Conservation (phyloP, 2,888 invertebrate genomes). For the Cylloceria caligata region DNA sequence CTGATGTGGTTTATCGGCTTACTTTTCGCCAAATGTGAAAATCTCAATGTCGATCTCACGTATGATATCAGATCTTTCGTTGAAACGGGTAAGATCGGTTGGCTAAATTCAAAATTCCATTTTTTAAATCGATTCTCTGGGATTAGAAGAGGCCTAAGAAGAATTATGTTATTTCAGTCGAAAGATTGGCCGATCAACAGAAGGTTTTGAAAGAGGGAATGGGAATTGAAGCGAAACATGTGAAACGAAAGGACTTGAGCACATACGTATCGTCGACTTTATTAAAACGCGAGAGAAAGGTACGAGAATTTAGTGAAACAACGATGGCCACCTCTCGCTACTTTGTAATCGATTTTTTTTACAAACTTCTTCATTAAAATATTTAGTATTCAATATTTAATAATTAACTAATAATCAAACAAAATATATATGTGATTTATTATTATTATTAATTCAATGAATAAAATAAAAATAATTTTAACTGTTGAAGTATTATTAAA, state of each 20-base stretch:
- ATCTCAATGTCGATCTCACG: slow-evolving; percentile 96
- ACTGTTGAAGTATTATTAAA: background rate
- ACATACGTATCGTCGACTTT: slow-evolving; percentile 90
- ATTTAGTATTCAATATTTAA: background rate
- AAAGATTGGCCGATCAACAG: slow-evolving; percentile 88
- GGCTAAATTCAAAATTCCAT: background rate
- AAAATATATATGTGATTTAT: background rate
- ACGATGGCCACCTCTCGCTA: slow-evolving; percentile 20
- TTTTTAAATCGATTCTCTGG: background rate
- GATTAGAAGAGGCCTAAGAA: background rate
- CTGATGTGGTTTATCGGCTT: slow-evolving; percentile 99
- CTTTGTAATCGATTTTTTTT: background rate
- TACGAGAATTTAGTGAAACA: slow-evolving; percentile 70
- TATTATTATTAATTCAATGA: background rate
- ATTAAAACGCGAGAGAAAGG: slow-evolving; percentile 90
- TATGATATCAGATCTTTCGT: slow-evolving; percentile 96
- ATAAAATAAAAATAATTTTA: slow-evolving; percentile 3
- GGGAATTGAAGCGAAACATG: slow-evolving; percentile 94
- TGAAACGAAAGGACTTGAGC: slow-evolving; percentile 91
- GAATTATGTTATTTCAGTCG: slow-evolving; percentile 82
- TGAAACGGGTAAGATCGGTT: slow-evolving; percentile 89
- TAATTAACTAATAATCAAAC: background rate
- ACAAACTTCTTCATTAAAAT: background rate
- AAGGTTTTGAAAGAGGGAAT: slow-evolving; percentile 90
- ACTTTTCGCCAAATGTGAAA: slow-evolving; percentile 94